phyloP scores from a whole-genome alignment of 2,113 vertebrate genomes.

The Paramormyrops kingsleyae region DNA sequence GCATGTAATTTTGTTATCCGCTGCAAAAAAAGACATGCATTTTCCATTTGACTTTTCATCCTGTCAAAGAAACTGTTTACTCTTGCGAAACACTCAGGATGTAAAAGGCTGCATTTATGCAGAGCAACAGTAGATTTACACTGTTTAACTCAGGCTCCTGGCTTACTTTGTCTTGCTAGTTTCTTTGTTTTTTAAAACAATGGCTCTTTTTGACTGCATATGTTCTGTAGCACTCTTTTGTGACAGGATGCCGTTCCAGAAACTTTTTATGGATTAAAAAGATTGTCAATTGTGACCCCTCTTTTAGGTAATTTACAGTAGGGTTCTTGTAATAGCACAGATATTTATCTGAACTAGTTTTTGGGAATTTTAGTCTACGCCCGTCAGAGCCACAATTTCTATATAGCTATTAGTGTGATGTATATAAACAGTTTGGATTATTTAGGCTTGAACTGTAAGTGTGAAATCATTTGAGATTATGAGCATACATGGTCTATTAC shows the following conservation, averaged over 20 bases:
- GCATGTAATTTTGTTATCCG: background rate
- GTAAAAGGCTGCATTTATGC: background rate
- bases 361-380: background rate
- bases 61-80: background rate
- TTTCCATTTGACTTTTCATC: slow-evolving; percentile 2
- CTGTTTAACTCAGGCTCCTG: background rate
- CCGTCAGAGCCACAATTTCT: background rate
- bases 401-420: background rate
- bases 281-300: background rate
- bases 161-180: background rate
- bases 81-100: background rate
- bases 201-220: background rate
- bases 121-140: background rate
- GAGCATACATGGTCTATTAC: background rate
- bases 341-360: background rate
- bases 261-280: background rate
- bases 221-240: background rate
- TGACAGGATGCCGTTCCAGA: background rate
- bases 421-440: background rate
- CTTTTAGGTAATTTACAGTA: background rate
- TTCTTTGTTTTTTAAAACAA: background rate
- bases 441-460: background rate
- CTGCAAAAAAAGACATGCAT: background rate
- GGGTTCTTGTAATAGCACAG: background rate
- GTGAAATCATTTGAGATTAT: background rate